Base-by-base conservation (phyloP, 2,113 vertebrate genomes). In the Recurvirostra avosetta region DNA sequence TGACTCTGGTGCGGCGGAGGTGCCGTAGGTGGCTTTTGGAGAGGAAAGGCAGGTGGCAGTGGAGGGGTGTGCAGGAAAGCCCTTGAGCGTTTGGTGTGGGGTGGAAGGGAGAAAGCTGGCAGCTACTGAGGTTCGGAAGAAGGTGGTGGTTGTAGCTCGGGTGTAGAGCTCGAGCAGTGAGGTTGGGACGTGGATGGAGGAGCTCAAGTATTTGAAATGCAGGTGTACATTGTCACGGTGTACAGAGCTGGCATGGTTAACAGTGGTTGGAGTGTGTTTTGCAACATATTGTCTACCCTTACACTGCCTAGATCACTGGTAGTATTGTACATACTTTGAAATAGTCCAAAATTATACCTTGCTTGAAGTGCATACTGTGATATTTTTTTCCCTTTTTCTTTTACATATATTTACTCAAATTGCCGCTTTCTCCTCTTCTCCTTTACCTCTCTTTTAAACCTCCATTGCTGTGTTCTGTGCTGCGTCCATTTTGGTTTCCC, bases 211-310 rank as follows among this genome's bases (percentile, higher is more conserved):
- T 32, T 50, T 67, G 65, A 45, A 62, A 55, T 15, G 26, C 50
- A 20, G 30, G 30, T 40, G 52, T 79, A 7, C 15, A 0, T 49
- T 52, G 73, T 26, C 29, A 2, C 15, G 18, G 27, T 1, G 1
- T 47, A 8, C 9, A 26, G n/a, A 27, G n/a, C 12, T 0, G 1
- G 17, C 47, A 50, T n/a, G 36, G 36, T 8, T 43, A 20, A 19
- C 20, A 25, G 32, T 30, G 41, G 40, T 43, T 4, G 0, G 7
- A 36, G 10, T 15, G 43, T 23, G 43, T 49, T 50, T 52, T 56
- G 53, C 40, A 73, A 53, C 47, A 3, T 38, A 3, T 22, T 67
- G 30, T 49, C 40, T 30, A 13, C 17, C 16, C 20, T 72, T 50
- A 82, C 27, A 13, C 52, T 67, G 19, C 40, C n/a, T 20, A 19